Evolutionary conservation across 2,113 vertebrate genomes (phyloP).

Genomic region (Oreotrochilus melanogaster): DNA sequence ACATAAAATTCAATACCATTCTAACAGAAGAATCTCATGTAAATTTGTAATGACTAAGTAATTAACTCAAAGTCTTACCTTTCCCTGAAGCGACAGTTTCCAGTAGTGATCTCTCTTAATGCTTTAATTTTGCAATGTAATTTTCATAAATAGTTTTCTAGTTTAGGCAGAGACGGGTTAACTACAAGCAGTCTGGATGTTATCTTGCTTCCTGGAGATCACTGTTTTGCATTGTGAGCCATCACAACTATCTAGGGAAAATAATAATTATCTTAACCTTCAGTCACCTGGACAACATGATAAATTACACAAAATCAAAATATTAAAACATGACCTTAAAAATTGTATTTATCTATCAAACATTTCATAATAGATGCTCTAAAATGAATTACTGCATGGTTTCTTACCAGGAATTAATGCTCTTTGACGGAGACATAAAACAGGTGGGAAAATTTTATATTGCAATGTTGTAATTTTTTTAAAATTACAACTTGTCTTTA

Average conservation of each 20-base stretch:
- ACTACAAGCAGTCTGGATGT: constrained; percentile 23
- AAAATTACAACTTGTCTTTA: not conserved
- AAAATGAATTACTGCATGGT: not conserved
- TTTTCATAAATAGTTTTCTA: constrained; percentile 8
- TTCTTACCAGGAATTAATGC: not conserved
- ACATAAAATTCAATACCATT: not conserved
- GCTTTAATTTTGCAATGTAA: not conserved
- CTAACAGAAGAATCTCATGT: not conserved
- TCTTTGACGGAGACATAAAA: not conserved
- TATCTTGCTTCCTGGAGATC: constrained; percentile 64
- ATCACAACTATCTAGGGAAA: constrained; percentile 57
- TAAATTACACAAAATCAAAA: not conserved
- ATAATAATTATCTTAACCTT: constrained; percentile 22
- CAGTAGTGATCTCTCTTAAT: not conserved
- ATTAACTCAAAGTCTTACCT: constrained; percentile 51
- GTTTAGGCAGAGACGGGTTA: constrained; percentile 38
- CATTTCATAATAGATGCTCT: not conserved
- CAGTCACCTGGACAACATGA: constrained; percentile 22
- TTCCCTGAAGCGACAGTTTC: not conserved
- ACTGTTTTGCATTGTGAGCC: constrained; percentile 50
- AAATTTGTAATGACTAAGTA: not conserved
- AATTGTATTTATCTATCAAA: not conserved
- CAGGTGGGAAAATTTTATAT: not conserved
- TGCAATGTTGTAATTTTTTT: not conserved
- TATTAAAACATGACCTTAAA: not conserved